phyloP scores from a whole-genome alignment of 1,140 invertebrate species.

The Calephelis virginiensis region DNA sequence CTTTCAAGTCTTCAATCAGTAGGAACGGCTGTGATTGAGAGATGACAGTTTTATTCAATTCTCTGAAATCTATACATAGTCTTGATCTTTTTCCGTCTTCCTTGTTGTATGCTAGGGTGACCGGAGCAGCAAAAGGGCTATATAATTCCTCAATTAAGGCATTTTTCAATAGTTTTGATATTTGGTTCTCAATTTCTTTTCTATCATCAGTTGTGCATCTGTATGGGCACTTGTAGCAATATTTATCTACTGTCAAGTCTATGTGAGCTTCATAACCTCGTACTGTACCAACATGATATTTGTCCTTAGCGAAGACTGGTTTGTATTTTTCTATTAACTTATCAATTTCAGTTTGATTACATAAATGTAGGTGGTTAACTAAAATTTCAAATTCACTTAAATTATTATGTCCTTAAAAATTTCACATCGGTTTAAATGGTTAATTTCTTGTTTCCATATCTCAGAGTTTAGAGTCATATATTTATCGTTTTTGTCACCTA shows the following conservation, averaged over 20 bases:
- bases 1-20: conserved; percentile 17
- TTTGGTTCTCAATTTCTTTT: neutral
- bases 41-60: conserved; percentile 10
- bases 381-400: neutral
- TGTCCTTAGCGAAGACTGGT: neutral
- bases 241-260: conserved; percentile 17
- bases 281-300: neutral
- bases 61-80: conserved; percentile 16
- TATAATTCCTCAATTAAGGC: conserved; percentile 16
- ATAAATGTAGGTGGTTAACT: neutral
- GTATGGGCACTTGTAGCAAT: conserved; percentile 20
- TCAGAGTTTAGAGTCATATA: neutral
- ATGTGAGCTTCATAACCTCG: conserved; percentile 22
- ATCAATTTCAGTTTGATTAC: neutral
- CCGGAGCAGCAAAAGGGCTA: conserved; percentile 27
- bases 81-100: conserved; percentile 19
- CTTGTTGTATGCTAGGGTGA: conserved; percentile 26
- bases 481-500: conserved; percentile 6
- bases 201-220: conserved; percentile 18
- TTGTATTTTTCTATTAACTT: neutral
- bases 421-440: no score
- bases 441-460: conserved; percentile 15
- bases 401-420: conserved; percentile 8
- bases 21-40: neutral
- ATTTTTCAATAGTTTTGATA: neutral